A percentile compares a stretch with the other conserved stretches of the same genome.
phyloP scores from a whole-genome alignment of 2,113 vertebrate species.

The Chaenogobius annularis region DNA sequence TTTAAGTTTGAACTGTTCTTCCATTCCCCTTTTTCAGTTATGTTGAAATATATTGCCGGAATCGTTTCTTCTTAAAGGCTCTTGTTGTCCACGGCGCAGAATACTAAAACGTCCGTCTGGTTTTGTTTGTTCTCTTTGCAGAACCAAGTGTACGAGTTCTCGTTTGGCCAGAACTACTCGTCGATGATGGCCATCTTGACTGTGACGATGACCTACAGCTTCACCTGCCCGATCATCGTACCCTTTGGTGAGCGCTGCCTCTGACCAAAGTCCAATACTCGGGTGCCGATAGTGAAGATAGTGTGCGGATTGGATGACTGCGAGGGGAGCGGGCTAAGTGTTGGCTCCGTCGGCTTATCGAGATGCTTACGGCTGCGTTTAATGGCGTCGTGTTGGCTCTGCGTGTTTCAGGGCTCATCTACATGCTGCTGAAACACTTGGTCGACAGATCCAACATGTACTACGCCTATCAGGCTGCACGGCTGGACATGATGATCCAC shows the following conservation, averaged over 20 bases:
- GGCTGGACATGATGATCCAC: constrained; percentile 98
- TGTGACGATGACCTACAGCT: constrained; percentile 99
- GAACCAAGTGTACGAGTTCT: constrained; percentile 99
- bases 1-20: too few species aligned
- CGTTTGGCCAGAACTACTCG: constrained; percentile 95
- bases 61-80: neutral
- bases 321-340: constrained; percentile 3
- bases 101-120: neutral
- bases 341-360: constrained; percentile 33
- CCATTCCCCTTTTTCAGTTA: too few species aligned
- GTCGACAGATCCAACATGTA: constrained; percentile 98
- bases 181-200: constrained; percentile 99
- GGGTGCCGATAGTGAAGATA: constrained; percentile 7
- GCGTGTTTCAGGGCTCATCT: constrained; percentile 87
- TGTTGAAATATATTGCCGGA: too few species aligned
- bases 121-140: constrained; percentile 52
- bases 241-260: constrained; percentile 87
- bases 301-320: constrained; percentile 12
- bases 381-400: constrained; percentile 44
- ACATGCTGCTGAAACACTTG: constrained; percentile 96
- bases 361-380: constrained; percentile 33
- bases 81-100: neutral
- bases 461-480: constrained; percentile 95
- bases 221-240: constrained; percentile 98
- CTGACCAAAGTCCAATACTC: neutral